phyloP scores from a whole-genome alignment of 1,140 invertebrate species.

The Brachionus rubens region DNA sequence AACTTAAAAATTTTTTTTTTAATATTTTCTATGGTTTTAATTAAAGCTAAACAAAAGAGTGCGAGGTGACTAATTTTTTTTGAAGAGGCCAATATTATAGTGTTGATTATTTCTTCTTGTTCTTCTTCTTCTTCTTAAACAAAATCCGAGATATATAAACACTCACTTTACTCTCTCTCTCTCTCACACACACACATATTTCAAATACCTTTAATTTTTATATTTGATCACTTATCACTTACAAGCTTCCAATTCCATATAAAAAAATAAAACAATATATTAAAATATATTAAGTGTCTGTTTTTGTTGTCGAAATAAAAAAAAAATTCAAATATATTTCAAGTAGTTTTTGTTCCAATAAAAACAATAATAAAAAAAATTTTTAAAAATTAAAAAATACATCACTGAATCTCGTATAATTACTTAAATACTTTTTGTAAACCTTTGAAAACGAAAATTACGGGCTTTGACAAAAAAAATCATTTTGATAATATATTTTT shows the following conservation, averaged over 20 bases:
- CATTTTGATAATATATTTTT: constrained; percentile 38
- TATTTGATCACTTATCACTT: constrained; percentile 39
- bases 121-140: no score
- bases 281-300: constrained; percentile 28
- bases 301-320: neutral
- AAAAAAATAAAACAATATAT: constrained; percentile 30
- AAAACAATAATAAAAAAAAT: constrained; percentile 39
- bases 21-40: no score
- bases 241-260: neutral
- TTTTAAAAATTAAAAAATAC: neutral
- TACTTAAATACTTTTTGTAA: constrained; percentile 35
- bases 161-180: no score
- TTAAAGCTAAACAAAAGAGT: no score
- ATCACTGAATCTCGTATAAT: constrained; percentile 20
- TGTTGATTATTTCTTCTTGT: no score
- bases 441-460: neutral
- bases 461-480: constrained; percentile 12
- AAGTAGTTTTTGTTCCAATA: constrained; percentile 36
- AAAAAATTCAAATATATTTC: constrained; percentile 26
- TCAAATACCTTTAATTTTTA: neutral
- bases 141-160: no score
- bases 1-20: no score
- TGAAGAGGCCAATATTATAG: no score
- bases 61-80: no score
- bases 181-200: no score